These are phyloP conservation scores for Neuroterus valhalla DNA, from an alignment of 1,140 invertebrate genomes.

Conservation along the genomic window DNA sequence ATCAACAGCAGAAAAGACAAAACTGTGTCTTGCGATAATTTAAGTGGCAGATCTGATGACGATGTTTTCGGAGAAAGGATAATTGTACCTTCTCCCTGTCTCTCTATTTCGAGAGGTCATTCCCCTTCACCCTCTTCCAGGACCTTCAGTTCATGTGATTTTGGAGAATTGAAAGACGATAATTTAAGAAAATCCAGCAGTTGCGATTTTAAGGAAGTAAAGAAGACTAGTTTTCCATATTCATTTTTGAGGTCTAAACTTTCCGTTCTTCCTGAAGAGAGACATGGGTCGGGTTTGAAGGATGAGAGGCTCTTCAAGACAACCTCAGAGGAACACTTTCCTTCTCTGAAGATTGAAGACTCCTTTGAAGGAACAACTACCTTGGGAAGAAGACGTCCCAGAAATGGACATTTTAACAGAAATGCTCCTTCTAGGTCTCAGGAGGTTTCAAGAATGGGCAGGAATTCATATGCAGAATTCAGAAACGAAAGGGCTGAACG, in stretches of 20 bases:
- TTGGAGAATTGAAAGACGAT: constrained; percentile 54
- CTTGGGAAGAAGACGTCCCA: constrained; percentile 64
- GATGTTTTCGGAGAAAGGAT: constrained; percentile 53
- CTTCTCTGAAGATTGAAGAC: constrained; percentile 66
- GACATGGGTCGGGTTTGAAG: constrained; percentile 65
- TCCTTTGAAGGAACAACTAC: constrained; percentile 69
- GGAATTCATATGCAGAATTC: constrained; percentile 65
- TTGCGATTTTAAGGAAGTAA: constrained; percentile 72
- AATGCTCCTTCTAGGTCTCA: constrained; percentile 48
- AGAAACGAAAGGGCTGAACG: constrained; percentile 47
- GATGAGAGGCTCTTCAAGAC: constrained; percentile 71
- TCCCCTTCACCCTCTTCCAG: constrained; percentile 36
- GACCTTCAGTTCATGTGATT: constrained; percentile 66
- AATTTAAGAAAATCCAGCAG: constrained; percentile 67
- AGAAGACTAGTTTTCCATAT: constrained; percentile 84
- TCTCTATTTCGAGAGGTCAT: constrained; percentile 11
- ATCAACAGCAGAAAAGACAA: constrained; percentile 72
- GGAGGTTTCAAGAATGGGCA: constrained; percentile 44
- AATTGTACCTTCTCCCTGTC: constrained; percentile 9
- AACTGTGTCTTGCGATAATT: constrained; percentile 70
- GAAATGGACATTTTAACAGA: constrained; percentile 41
- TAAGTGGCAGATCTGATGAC: constrained; percentile 54
- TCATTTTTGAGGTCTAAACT: constrained; percentile 85
- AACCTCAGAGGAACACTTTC: constrained; percentile 73
- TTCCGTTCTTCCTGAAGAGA: constrained; percentile 85